Conservation (phyloP, 2,797 vertebrate species). For the Borostomias antarcticus region DNA sequence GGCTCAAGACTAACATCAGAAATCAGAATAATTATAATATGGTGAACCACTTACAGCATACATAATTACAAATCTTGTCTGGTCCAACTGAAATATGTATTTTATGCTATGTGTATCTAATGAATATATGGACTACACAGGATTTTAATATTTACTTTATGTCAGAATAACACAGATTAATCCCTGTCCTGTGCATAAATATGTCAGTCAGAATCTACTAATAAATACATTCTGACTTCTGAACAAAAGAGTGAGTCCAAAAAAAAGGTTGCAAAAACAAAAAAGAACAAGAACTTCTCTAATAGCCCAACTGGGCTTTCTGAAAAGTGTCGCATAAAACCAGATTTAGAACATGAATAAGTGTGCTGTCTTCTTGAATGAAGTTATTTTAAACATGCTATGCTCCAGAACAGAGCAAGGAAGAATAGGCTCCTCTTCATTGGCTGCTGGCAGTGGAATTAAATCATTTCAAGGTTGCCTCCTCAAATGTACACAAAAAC, state of each 20-base stretch:
- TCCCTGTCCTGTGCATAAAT: neutral
- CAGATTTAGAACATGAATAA: conserved; percentile 8
- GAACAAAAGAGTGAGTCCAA: too few species aligned
- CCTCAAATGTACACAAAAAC: neutral
- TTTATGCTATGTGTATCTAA: neutral
- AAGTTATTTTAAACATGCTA: conserved; percentile 23
- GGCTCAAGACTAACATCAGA: conserved; percentile 9
- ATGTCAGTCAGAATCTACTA: neutral
- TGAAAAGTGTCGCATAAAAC: neutral
- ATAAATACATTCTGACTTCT: neutral
- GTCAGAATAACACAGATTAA: neutral
- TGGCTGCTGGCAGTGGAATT: conserved; percentile 15
- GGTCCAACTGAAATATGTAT: neutral
- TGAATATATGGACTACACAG: neutral
- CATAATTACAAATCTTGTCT: neutral
- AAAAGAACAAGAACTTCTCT: neutral
- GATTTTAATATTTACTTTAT: neutral
- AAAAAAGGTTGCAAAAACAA: neutral
- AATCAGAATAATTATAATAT: conserved; percentile 44
- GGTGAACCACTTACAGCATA: neutral
- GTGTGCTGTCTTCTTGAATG: conserved; percentile 24
- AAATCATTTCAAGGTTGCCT: conserved; percentile 29
- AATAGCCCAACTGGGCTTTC: neutral
- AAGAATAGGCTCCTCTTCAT: conserved; percentile 27
- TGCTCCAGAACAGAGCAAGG: conserved; percentile 15